Evolutionary conservation across 1,140 invertebrate genomes (phyloP).

Genomic region (Dinoponera quadriceps): DNA sequence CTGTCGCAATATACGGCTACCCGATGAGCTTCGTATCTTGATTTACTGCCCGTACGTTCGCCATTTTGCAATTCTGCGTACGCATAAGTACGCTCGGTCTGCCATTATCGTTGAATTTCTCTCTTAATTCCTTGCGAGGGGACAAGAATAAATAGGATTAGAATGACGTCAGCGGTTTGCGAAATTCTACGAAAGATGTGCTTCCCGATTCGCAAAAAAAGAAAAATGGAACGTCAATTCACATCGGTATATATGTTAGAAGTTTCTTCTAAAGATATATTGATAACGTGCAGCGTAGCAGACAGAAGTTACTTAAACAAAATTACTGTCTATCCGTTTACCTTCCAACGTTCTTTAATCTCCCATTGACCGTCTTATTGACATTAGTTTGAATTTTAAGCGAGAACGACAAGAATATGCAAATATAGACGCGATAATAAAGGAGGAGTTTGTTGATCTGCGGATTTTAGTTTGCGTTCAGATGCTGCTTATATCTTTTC

Average conservation of each 20-base stretch:
- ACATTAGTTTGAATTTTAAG: background rate
- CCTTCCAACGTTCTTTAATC: background rate
- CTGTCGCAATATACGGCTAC: slow-evolving; percentile 81
- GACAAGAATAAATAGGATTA: slow-evolving; percentile 37
- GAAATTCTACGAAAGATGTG: background rate
- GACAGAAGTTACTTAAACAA: background rate
- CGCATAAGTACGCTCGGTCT: slow-evolving; percentile 38
- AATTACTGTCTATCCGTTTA: background rate
- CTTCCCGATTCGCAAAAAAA: background rate
- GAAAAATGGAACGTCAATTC: background rate
- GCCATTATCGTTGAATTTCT: slow-evolving; percentile 62
- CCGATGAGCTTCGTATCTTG: slow-evolving; percentile 80
- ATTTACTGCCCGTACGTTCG: slow-evolving; percentile 79
- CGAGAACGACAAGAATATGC: background rate
- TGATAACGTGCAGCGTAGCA: background rate
- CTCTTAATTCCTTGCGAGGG: slow-evolving; percentile 38
- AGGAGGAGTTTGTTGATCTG: slow-evolving; percentile 74
- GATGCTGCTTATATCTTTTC: slow-evolving; percentile 59
- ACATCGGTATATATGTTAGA: background rate
- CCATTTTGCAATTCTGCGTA: slow-evolving; percentile 73
- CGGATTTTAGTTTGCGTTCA: slow-evolving; percentile 79
- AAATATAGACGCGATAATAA: slow-evolving; percentile 66
- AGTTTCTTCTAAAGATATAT: background rate
- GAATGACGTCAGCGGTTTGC: slow-evolving; percentile 6
- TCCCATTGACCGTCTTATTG: background rate